Evolutionary conservation across 2,888 invertebrate species (phyloP).

Genomic region (Dasysyrphus tricinctus): DNA sequence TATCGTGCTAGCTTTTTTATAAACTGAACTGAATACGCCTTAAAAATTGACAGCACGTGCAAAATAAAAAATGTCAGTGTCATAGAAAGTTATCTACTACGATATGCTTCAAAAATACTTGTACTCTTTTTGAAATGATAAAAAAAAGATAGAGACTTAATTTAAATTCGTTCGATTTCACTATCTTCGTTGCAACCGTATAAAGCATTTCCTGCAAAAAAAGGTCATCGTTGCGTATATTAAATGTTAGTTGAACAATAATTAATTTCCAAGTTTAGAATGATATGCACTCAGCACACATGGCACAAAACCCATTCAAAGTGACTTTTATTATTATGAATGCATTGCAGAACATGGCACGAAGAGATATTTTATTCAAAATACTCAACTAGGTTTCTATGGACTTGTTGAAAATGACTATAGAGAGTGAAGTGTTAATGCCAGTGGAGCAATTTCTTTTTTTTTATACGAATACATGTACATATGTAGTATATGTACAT

Average conservation of each 20-base stretch:
- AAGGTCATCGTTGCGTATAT: background rate
- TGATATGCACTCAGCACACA: conserved; percentile 26
- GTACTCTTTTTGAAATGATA: too few species aligned
- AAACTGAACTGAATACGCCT: too few species aligned
- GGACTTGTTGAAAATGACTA: conserved; percentile 4
- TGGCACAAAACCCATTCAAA: conserved; percentile 18
- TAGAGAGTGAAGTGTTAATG: background rate
- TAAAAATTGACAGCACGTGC: too few species aligned
- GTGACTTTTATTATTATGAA: conserved; percentile 23
- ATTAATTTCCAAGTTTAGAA: conserved; percentile 42
- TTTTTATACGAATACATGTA: background rate
- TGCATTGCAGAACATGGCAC: conserved; percentile 35
- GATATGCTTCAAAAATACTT: too few species aligned
- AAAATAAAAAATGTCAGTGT: too few species aligned
- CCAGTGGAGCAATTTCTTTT: background rate
- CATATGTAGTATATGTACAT: too few species aligned
- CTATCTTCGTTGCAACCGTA: background rate
- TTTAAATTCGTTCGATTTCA: background rate
- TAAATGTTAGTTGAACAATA: conserved; percentile 19
- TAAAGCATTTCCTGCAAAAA: conserved; percentile 10
- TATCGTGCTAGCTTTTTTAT: too few species aligned
- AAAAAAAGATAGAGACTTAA: too few species aligned
- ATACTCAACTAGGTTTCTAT: conserved; percentile 29
- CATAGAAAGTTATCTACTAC: too few species aligned
- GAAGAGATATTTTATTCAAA: conserved; percentile 41